A percentile compares a stretch with the other conserved stretches of the same genome.
These are phyloP conservation scores for Neoaliturus tenellus DNA, from an alignment of 2,888 invertebrate species.

Conservation along the genomic window DNA sequence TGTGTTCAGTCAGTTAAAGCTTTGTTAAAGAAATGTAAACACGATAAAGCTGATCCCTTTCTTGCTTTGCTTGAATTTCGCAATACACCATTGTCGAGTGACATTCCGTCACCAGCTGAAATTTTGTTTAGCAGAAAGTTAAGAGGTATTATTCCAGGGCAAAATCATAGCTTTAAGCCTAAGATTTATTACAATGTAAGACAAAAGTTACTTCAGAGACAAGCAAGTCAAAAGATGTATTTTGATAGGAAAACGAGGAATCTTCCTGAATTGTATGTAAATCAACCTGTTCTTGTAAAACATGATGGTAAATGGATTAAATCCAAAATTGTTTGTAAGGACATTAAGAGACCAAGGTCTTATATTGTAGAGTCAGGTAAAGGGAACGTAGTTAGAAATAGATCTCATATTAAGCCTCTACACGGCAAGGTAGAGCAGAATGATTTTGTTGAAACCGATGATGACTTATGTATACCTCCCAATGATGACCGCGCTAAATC, in stretches of 20 bases:
- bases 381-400: background rate
- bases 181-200: background rate
- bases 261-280: background rate
- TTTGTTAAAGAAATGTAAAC: conserved; percentile 38
- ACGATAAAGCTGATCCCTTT: conserved; percentile 13
- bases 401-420: background rate
- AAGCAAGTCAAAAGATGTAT: conserved; percentile 18
- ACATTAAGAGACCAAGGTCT: background rate
- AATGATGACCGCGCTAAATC: background rate
- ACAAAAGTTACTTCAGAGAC: conserved; percentile 16
- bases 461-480: background rate
- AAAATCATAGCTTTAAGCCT: background rate
- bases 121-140: conserved; percentile 36
- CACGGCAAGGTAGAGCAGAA: background rate
- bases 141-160: conserved; percentile 18
- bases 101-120: conserved; percentile 46
- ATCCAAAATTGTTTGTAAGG: background rate
- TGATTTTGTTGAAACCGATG: background rate
- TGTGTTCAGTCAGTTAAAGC: conserved; percentile 19
- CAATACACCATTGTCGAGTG: conserved; percentile 38
- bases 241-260: conserved; percentile 10
- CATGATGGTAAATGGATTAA: conserved; percentile 25
- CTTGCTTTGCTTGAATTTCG: conserved; percentile 40
- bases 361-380: background rate
- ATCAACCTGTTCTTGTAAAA: conserved; percentile 25